Percentiles rank a stretch among this genome's conserved stretches.
Evolutionary conservation across 2,113 vertebrate genomes (phyloP).

Genomic region (Thamnaconus septentrionalis): DNA sequence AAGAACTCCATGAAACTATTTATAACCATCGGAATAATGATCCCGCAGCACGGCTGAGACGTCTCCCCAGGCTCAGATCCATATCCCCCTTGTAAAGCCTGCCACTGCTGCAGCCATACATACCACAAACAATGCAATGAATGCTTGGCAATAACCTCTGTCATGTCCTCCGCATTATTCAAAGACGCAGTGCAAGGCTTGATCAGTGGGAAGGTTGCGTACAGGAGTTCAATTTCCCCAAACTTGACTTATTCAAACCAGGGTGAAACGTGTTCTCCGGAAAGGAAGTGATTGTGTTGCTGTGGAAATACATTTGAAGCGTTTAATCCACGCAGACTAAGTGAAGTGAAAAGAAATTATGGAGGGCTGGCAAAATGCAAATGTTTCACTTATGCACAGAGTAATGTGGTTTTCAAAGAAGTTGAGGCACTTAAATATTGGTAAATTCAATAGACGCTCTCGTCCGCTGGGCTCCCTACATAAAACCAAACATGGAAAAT

Average conservation of each 20-base stretch:
- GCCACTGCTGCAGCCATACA: slow-evolving; percentile 44
- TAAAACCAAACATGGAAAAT: slow-evolving; percentile 73
- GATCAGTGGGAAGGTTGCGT: slow-evolving; percentile 39
- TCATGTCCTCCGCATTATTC: slow-evolving; percentile 55
- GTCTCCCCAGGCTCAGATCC: slow-evolving; percentile 70
- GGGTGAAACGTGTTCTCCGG: not conserved
- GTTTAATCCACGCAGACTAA: slow-evolving; percentile 55
- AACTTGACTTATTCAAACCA: slow-evolving; percentile 32
- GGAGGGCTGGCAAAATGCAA: slow-evolving; percentile 56
- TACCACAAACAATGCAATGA: not conserved
- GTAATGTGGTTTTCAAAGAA: slow-evolving; percentile 74
- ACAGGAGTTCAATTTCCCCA: slow-evolving; percentile 17
- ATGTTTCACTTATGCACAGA: slow-evolving; percentile 70
- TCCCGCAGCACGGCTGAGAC: slow-evolving; percentile 59
- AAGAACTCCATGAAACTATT: slow-evolving; percentile 75
- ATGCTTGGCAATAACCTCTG: slow-evolving; percentile 30
- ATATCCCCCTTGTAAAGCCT: slow-evolving; percentile 58
- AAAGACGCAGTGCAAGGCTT: slow-evolving; percentile 30
- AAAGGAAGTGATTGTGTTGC: slow-evolving; percentile 36
- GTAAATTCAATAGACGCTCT: slow-evolving; percentile 74
- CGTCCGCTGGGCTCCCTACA: slow-evolving; percentile 60
- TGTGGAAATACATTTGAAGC: slow-evolving; percentile 45
- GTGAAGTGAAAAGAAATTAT: slow-evolving; percentile 52
- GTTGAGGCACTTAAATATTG: slow-evolving; percentile 77
- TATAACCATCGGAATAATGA: slow-evolving; percentile 78